Conservation (phyloP, 1,140 invertebrate species). For the Drosophila nigromelanica region DNA sequence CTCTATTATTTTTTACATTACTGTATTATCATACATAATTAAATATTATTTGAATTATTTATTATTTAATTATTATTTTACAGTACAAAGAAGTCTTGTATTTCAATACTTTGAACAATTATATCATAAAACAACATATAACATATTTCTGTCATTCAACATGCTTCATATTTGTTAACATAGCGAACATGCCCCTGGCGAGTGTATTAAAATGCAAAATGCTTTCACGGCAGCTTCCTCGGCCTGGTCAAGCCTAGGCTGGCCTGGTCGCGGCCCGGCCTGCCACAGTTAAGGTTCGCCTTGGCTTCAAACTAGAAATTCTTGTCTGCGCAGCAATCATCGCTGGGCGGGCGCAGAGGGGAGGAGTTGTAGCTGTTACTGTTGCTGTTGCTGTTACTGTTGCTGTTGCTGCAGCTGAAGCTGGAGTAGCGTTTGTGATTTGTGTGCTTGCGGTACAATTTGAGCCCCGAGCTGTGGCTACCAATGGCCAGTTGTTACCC, state of each 20-base stretch:
- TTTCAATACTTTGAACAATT: background rate
- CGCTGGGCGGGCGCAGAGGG: constrained; percentile 48
- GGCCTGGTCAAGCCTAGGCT: constrained; percentile 39
- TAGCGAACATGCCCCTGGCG: background rate
- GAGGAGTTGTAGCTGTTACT: background rate
- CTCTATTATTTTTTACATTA: no score
- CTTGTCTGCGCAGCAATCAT: constrained; percentile 76
- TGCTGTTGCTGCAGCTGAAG: constrained; percentile 1
- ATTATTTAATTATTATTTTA: background rate
- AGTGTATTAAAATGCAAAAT: constrained; percentile 75
- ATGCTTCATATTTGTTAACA: background rate
- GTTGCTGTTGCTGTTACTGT: constrained; percentile 2
- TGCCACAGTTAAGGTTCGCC: constrained; percentile 69
- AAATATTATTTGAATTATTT: background rate
- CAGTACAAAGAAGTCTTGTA: background rate
- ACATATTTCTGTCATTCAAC: no score
- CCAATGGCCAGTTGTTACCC: constrained; percentile 74
- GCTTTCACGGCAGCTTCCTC: constrained; percentile 61
- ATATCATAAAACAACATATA: no score
- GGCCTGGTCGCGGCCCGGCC: constrained; percentile 13
- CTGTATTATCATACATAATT: background rate
- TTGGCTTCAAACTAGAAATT: constrained; percentile 70
- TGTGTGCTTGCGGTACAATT: constrained; percentile 81
- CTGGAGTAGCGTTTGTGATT: constrained; percentile 68
- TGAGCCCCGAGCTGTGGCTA: constrained; percentile 77